A percentile compares a stretch with the other conserved stretches of the same genome.
Evolutionary conservation across 2,113 vertebrate genomes (phyloP).

Genomic region (Xenus cinereus): DNA sequence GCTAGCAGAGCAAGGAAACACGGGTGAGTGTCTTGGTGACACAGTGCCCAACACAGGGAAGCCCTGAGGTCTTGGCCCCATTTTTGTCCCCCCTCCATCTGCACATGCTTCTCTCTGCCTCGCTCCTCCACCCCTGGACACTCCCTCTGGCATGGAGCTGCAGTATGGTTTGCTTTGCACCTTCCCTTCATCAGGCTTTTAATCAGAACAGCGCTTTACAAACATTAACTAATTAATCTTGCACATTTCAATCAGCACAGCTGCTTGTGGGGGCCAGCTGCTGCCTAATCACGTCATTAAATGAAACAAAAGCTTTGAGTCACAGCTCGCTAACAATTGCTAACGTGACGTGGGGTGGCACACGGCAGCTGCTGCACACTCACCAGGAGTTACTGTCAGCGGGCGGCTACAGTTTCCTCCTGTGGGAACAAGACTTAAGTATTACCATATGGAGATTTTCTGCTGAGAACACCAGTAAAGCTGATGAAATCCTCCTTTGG

Average conservation of each 20-base stretch:
- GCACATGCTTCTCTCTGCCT: not conserved
- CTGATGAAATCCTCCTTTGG: not conserved
- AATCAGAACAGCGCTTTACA: not conserved
- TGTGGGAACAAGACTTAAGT: not conserved
- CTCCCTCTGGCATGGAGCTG: not conserved
- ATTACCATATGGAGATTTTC: not conserved
- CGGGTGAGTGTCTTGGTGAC: accelerated
- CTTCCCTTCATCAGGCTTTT: not conserved
- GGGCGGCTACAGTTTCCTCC: not conserved
- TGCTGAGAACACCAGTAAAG: not conserved
- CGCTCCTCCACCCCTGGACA: not conserved
- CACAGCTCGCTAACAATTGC: not conserved
- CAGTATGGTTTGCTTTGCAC: not conserved
- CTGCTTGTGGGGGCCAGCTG: not conserved
- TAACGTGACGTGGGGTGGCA: not conserved
- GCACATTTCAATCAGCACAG: not conserved
- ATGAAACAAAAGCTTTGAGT: not conserved
- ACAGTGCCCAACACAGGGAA: not conserved
- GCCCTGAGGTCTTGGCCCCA: not conserved
- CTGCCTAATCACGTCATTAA: not conserved
- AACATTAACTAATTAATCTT: not conserved
- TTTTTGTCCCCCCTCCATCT: not conserved
- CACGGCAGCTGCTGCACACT: not conserved
- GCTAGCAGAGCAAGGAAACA: not conserved
- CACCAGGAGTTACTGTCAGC: not conserved